Evolutionary conservation across 2,113 vertebrate species (phyloP).

Genomic region (Chascanopsetta lugubris): DNA sequence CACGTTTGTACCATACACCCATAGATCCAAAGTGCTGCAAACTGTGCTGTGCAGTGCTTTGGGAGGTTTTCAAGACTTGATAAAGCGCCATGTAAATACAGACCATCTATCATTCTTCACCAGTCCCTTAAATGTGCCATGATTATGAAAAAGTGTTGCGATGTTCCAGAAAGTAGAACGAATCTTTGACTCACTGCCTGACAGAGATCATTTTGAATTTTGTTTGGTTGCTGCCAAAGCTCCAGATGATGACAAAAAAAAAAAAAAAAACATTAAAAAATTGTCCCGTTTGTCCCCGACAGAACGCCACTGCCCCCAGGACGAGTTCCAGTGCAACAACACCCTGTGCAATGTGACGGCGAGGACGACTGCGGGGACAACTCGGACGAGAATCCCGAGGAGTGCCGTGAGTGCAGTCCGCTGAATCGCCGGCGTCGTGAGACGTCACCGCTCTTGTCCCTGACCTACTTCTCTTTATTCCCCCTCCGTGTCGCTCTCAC

Average conservation of each 20-base stretch:
- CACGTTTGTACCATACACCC: too few relatives aligned
- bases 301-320: constrained; percentile 90
- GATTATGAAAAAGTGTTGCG: too few relatives aligned
- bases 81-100: too few relatives aligned
- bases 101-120: too few relatives aligned
- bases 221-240: not conserved
- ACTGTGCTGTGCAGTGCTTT: too few relatives aligned
- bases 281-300: constrained; percentile 31
- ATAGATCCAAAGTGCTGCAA: too few relatives aligned
- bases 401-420: constrained; percentile 85
- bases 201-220: too few relatives aligned
- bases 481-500: not conserved
- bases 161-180: too few relatives aligned
- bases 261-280: not conserved
- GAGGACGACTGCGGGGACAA: constrained; percentile 98
- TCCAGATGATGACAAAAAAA: not conserved
- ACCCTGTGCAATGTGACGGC: constrained; percentile 96
- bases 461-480: not conserved
- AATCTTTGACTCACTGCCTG: too few relatives aligned
- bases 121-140: too few relatives aligned
- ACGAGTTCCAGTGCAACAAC: constrained; percentile 98
- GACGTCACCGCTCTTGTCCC: not conserved
- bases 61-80: too few relatives aligned
- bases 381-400: constrained; percentile 91
- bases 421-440: not conserved